These are phyloP conservation scores for Heteropelma amictum DNA, from an alignment of 2,888 invertebrate genomes.

Conservation along the genomic window DNA sequence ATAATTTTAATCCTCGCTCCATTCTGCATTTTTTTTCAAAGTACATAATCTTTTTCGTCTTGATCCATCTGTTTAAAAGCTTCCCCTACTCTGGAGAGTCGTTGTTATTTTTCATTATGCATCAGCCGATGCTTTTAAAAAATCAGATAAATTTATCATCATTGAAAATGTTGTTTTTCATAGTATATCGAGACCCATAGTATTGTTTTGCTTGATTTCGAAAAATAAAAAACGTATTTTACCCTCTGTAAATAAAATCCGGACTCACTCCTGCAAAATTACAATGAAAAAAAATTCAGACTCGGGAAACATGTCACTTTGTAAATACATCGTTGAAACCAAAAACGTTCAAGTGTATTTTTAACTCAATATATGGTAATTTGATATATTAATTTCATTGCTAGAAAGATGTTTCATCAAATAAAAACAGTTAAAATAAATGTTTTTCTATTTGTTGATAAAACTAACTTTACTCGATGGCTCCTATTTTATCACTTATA, in stretches of 20 bases:
- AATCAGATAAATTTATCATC: background rate
- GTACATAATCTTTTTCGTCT: too few relatives aligned
- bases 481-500: slow-evolving; percentile 27
- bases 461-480: too few relatives aligned
- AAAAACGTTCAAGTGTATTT: slow-evolving; percentile 9
- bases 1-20: slow-evolving; percentile 25
- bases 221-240: background rate
- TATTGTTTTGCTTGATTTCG: background rate
- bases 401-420: slow-evolving; percentile 23
- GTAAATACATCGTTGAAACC: slow-evolving; percentile 9
- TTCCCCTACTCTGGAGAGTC: background rate
- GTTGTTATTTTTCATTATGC: background rate
- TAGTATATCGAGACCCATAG: background rate
- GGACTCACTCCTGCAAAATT: background rate
- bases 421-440: background rate
- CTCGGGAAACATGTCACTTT: background rate
- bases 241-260: slow-evolving; percentile 45
- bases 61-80: background rate
- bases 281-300: background rate
- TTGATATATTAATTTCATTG: slow-evolving; percentile 16
- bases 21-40: slow-evolving; percentile 19
- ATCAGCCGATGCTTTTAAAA: background rate
- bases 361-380: slow-evolving; percentile 23
- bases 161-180: background rate
- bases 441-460: slow-evolving; percentile 26